These are phyloP conservation scores for Uloborus plumipes DNA, from an alignment of 2,888 invertebrate genomes.

Conservation along the genomic window DNA sequence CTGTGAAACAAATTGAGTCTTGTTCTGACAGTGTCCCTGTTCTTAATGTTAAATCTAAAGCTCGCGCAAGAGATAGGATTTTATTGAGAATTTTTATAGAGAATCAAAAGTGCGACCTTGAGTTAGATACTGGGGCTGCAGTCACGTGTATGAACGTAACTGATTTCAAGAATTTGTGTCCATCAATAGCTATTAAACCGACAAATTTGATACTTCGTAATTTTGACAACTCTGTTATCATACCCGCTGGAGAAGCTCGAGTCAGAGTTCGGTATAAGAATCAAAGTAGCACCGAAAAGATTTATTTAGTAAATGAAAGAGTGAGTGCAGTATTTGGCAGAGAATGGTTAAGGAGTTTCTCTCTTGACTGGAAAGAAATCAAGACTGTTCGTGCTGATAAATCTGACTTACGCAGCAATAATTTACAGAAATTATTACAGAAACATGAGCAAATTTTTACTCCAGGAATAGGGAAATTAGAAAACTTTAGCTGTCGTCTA, in stretches of 20 bases:
- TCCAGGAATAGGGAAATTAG: conserved; percentile 38
- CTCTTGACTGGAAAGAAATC: conserved; percentile 25
- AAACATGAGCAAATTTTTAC: conserved; percentile 33
- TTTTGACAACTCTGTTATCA: conserved; percentile 39
- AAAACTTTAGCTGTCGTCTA: conserved; percentile 39
- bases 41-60: too few relatives aligned
- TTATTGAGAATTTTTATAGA: conserved; percentile 20
- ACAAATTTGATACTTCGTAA: conserved; percentile 36
- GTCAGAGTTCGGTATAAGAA: conserved; percentile 33
- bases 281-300: conserved; percentile 32
- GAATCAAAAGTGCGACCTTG: conserved; percentile 32
- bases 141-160: conserved; percentile 39
- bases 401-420: conserved; percentile 27
- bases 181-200: conserved; percentile 35
- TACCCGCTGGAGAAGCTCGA: conserved; percentile 31
- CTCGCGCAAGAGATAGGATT: conserved; percentile 8
- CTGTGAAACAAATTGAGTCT: too few relatives aligned
- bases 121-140: conserved; percentile 38
- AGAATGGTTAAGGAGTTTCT: conserved; percentile 36
- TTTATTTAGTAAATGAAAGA: conserved; percentile 44
- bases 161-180: conserved; percentile 41
- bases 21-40: too few relatives aligned
- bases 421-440: conserved; percentile 24
- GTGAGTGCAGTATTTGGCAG: conserved; percentile 39
- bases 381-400: conserved; percentile 29